These are phyloP conservation scores for Anguilla obscura DNA, from an alignment of 2,797 vertebrate species.

Conservation along the genomic window DNA sequence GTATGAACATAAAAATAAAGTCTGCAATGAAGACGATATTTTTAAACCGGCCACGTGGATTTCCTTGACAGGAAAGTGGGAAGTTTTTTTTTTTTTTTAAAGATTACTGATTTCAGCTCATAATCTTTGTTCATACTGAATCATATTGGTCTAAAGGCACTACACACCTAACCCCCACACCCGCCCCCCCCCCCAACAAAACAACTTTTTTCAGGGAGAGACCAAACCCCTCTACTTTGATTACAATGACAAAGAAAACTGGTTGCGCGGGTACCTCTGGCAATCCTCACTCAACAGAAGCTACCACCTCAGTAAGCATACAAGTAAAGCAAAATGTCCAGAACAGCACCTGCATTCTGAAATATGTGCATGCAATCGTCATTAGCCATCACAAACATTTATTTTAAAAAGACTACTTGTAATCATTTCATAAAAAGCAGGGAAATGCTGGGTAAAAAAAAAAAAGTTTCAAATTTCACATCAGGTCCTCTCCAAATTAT, in stretches of 20 bases:
- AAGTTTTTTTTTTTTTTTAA: background rate
- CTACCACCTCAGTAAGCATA: background rate
- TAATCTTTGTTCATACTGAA: background rate
- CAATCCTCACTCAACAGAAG: background rate
- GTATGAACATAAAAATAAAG: background rate
- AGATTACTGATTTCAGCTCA: background rate
- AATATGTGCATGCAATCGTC: background rate
- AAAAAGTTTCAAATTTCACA: background rate
- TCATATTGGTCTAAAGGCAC: background rate
- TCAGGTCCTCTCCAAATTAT: background rate
- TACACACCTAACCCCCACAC: background rate
- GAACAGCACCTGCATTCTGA: background rate
- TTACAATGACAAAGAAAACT: constrained; percentile 15
- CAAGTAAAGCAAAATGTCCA: background rate
- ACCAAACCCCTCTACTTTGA: background rate
- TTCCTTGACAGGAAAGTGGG: background rate
- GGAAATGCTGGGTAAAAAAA: background rate
- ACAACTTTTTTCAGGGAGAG: background rate
- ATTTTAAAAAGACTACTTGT: background rate
- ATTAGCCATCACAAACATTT: background rate
- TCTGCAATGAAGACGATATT: background rate
- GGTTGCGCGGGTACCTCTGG: constrained; percentile 3
- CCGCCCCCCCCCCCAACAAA: background rate
- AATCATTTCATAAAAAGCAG: background rate
- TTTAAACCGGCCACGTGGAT: background rate